phyloP scores from a whole-genome alignment of 1,140 invertebrate species.

The Oscheius sp. region DNA sequence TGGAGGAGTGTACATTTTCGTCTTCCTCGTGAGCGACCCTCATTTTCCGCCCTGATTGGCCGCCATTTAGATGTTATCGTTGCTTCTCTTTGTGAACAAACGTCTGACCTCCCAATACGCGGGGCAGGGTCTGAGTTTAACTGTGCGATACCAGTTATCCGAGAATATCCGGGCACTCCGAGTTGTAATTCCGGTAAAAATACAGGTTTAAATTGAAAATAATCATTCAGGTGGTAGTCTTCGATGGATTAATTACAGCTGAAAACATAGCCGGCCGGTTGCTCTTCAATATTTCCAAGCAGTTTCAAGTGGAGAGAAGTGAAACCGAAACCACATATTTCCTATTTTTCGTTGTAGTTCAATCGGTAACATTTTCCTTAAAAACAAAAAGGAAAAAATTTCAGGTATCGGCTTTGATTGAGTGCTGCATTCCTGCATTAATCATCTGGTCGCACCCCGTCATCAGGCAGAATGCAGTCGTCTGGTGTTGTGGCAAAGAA shows the following conservation, averaged over 20 bases:
- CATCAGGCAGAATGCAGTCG: neutral
- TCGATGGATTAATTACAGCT: neutral
- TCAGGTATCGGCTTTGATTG: neutral
- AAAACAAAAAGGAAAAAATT: neutral
- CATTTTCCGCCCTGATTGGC: neutral
- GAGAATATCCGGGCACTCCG: neutral
- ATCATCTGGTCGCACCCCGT: neutral
- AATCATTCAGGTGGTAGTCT: neutral
- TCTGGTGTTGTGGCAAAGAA: too few species aligned
- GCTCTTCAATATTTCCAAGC: neutral
- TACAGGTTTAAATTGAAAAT: neutral
- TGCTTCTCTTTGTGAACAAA: neutral
- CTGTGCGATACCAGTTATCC: slow-evolving; percentile 1
- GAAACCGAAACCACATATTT: neutral
- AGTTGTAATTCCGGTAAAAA: neutral
- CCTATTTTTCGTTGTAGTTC: neutral
- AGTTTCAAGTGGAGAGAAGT: neutral
- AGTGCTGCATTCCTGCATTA: neutral
- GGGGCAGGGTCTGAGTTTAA: neutral
- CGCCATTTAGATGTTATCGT: neutral
- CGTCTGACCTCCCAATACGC: neutral
- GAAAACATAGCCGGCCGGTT: neutral
- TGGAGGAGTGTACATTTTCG: neutral
- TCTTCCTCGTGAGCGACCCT: neutral
- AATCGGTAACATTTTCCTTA: neutral